Base-by-base conservation (phyloP, 2,797 vertebrate species). In the Furcifer pardalis region DNA sequence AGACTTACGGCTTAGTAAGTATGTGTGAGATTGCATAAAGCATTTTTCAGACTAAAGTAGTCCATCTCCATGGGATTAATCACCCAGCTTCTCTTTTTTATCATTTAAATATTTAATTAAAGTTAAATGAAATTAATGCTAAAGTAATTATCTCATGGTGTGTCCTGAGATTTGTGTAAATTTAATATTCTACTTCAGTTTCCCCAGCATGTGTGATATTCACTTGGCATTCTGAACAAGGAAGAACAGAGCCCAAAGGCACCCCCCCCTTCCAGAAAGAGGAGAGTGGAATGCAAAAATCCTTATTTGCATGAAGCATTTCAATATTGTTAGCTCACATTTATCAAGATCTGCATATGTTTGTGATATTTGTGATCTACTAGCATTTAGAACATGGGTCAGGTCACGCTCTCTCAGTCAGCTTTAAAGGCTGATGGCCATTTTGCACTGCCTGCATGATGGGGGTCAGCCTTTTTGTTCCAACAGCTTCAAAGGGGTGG, bases 171-270 rank as follows among this genome's bases (percentile, higher is more conserved):
- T 59, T 68, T 19, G 69, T 81, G 73, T 3, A 59, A 77, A 30
- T 19, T 1, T 62, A 77, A 62, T 87, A 42, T 1, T 68, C 75
- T 84, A 37, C 40, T 81, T 84, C 8, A 85, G 72, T 72, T 52
- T 40, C 80, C 84, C 42, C 65, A 9, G 27, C 27, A 77, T 35
- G 49, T 84, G 35, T 1, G 86, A 65, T 76, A 52, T 89, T 66
- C 65, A 25, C 27, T 62, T 71, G 60, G 65, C 32, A 44, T 32
- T 76, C 63, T 35, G 62, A 80, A 37, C 35, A 30, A 23, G 17
- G 73, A 77, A 71, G 59, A 10, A n/a, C 17, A 4, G 65, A 79
- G 59, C 19, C 52, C 56, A 40, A 77, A 25, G 15, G 13, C 7
- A 1, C 25, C n/a, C n/a, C n/a, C n/a, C n/a, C n/a, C 25, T 12